These are phyloP conservation scores for Tragelaphus imberbis DNA, from an alignment of 2,113 vertebrate genomes.

Conservation along the genomic window DNA sequence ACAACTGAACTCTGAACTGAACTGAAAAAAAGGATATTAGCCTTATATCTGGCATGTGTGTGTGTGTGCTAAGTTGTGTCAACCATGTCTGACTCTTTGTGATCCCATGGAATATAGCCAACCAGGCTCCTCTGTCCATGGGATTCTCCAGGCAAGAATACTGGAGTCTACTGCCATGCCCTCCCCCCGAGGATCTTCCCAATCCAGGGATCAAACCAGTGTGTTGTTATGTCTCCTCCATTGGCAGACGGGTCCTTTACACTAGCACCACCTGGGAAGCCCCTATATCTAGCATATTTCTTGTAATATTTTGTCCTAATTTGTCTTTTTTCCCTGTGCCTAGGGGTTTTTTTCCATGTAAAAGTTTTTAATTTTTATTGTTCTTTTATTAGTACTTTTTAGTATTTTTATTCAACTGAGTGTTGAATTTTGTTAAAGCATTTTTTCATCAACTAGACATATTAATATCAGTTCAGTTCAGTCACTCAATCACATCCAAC, in stretches of 20 bases:
- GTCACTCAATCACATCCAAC: not conserved
- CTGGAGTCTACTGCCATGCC: not conserved
- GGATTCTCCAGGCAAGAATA: not conserved
- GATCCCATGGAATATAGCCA: not conserved
- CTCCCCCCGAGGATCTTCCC: not conserved
- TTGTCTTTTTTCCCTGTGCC: not conserved
- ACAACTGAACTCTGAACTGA: too few relatives aligned
- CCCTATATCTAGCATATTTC: not conserved
- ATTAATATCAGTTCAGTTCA: not conserved
- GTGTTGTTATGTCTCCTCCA: not conserved
- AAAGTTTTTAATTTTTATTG: not conserved
- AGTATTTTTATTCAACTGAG: not conserved
- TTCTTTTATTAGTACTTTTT: not conserved
- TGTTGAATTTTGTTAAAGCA: not conserved
- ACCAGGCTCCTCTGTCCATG: not conserved
- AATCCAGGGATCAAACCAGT: not conserved
- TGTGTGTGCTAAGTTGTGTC: not conserved
- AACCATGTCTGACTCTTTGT: not conserved
- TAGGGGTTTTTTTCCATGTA: not conserved
- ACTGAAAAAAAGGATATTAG: not conserved
- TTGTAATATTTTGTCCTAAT: not conserved
- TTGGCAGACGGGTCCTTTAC: not conserved
- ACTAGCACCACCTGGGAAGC: not conserved
- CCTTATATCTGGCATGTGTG: not conserved
- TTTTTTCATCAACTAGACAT: not conserved